Base-by-base conservation (phyloP, 2,113 vertebrate genomes). In the Gasterosteus nipponicus region DNA sequence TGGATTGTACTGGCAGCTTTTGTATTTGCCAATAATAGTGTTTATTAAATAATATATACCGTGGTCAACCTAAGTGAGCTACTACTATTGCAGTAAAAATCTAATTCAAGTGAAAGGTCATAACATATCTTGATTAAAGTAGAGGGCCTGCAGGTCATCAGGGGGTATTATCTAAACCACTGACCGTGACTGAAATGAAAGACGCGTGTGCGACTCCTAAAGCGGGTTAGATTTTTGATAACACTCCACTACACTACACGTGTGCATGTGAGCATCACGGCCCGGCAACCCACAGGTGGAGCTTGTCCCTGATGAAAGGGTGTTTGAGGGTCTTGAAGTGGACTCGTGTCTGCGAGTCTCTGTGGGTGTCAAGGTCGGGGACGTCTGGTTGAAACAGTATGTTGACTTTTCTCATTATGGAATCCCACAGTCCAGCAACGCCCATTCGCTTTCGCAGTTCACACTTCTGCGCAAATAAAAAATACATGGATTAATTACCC, bases 281-380 rank as follows among this genome's bases (percentile, higher is more conserved):
- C 38, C 7, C 11, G 10, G 59, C 49, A 72, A 96, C 97, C 98
- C 90, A 99, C 98, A 99, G 93, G 87, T 99, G 94, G 74, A 98
- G 94, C 80, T 97, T 98, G 79, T 99, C 97, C 92, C 98, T 95
- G 90, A 96, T 97, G 81, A 99, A 99, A 0, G 96, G 95, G 4
- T 98, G 96, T 49, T 96, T 96, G 26, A 99, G 94, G 61, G 85
- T 96, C 86, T 98, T 98, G 88, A 94, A 96, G 18, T 69, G 71
- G 59, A 64, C 15, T 0, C 2, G 73, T 8, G 90, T 90, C 81
- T 87, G 61, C 0, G 85, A 69, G 80, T 92, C 82, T 75, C 89
- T 83, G 59, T 94, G 68, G 86, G 86, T 57, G 51, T 92, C 94
- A 67, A 94, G 84, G 7, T 95, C 92, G 0, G 96, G 95, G 66